Conservation (phyloP, 2,113 vertebrate genomes). For the Gadus macrocephalus region DNA sequence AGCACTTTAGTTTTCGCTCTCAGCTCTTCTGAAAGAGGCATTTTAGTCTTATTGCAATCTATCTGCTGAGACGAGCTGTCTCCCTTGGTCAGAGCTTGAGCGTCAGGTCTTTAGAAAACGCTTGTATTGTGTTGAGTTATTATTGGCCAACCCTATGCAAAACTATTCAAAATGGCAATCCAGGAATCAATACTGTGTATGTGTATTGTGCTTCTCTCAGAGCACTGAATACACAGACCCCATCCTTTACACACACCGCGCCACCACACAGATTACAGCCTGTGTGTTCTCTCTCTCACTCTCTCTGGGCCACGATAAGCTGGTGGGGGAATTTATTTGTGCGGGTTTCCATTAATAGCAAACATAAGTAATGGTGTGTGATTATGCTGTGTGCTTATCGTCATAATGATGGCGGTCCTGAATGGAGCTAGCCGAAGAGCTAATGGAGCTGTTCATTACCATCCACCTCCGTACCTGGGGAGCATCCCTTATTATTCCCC, state of each 20-base stretch:
- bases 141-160: slow-evolving; percentile 15
- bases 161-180: slow-evolving; percentile 34
- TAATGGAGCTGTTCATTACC: slow-evolving; percentile 44
- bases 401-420: slow-evolving; percentile 58
- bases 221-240: slow-evolving; percentile 40
- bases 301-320: slow-evolving; percentile 58
- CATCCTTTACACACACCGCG: slow-evolving; percentile 63
- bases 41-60: no score
- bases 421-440: slow-evolving; percentile 44
- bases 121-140: slow-evolving; percentile 27
- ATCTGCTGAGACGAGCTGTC: no score
- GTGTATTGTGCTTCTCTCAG: slow-evolving; percentile 36
- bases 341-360: slow-evolving; percentile 71
- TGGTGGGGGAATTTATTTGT: slow-evolving; percentile 64
- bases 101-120: neutral
- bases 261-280: slow-evolving; percentile 47
- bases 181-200: slow-evolving; percentile 54
- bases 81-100: no score
- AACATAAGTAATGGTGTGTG: slow-evolving; percentile 73
- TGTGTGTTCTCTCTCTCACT: slow-evolving; percentile 33
- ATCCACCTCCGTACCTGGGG: slow-evolving; percentile 51
- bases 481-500: slow-evolving; percentile 47
- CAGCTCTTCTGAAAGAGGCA: no score
- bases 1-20: no score
- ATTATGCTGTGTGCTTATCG: slow-evolving; percentile 66